Base-by-base conservation (phyloP, 2,888 invertebrate species). In the Polydrusus cervinus region DNA sequence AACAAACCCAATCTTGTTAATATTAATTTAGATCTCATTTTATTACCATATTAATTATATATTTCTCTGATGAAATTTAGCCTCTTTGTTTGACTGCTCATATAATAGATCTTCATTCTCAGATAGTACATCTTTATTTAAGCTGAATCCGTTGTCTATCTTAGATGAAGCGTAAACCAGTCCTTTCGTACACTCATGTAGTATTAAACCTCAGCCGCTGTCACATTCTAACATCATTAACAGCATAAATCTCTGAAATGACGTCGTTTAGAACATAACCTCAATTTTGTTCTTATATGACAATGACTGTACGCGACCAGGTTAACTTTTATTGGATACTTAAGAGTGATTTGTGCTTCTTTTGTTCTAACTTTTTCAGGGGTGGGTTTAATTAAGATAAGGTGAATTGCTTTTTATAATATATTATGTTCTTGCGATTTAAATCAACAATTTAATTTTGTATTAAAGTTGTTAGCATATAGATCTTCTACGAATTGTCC, bases 41-140 rank as follows among this genome's bases (percentile, higher is more conserved):
- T 47, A 69, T 69, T 69, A 69, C 40, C 69, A 69, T 69, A 69
- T 69, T 69, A 69, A 69, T 69, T 60, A 69, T 60, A 45, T 47
- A 60, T 60, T 69, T 57, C 43, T 20, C 25, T 20, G 38, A 55
- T 10, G 43, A 25, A 55, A 55, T 43, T 68, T 18, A 53, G 40
- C n/a, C 53, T 57, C 57, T 55, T 55, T 55, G 55, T 68, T 68
- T 25, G 18, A 45, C 43, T 68, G 9, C 55, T 3, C 20, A 18
- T 30, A 69, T 30, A 45, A 61, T 45, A 69, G 69, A 69, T 69
- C 60, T 34, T 47, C 45, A 69, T 69, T 68, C 60, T 25, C 18
- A 69, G 69, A 69, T 69, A 69, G 34, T 60, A 16, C 49, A 57
- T 60, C 45, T 69, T 69, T 49, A 69, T 69, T 47, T 61, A 57